Base-by-base conservation (phyloP, 2,797 vertebrate species). In the Microctenopoma steveboyesi region DNA sequence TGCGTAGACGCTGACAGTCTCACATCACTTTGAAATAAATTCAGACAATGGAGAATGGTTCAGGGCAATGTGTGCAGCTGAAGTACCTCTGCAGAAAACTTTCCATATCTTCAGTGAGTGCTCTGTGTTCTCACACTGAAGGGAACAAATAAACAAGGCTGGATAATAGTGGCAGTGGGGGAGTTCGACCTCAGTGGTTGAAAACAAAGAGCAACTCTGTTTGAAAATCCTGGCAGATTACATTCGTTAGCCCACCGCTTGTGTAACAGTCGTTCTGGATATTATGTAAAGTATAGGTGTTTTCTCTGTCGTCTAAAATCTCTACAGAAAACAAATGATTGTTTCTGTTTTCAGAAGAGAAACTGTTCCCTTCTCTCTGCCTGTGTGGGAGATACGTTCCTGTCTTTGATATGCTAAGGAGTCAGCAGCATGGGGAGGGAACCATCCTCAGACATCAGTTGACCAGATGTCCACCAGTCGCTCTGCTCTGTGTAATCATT, bases 351-450 rank as follows among this genome's bases (percentile, higher is more conserved):
- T 28, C 28, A 56, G 49, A 6, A 56, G 49, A 6, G 49, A 35
- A 64, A 49, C 39, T 15, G 37, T 46, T 10, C 7, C 22, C 8
- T 27, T 37, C 64, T 63, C 51, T 79, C 40, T 50, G 48, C 78
- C 69, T 56, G 45, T 58, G 35, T 63, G 55, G 68, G 59, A 69
- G 56, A 64, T 61, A 28, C 61, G 57, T 69, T 55, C 64, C 22
- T 59, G 59, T 74, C 79, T 89, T 89, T 89, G 84, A 89, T 84
- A 85, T 90, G 89, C 79, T 91, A 91, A 91, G 78, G 45, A 85
- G 79, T 78, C 50, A 60, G 42, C 72, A 66, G 71, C 74, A 18
- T 22, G 39, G 74, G 79, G 72, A 76, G 71, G 69, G 58, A 37
- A 72, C 72, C 75, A 68, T 62, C 51, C 64, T 37, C 70, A 73